Base-by-base conservation (phyloP, 2,888 invertebrate species). In the Tillus elongatus region DNA sequence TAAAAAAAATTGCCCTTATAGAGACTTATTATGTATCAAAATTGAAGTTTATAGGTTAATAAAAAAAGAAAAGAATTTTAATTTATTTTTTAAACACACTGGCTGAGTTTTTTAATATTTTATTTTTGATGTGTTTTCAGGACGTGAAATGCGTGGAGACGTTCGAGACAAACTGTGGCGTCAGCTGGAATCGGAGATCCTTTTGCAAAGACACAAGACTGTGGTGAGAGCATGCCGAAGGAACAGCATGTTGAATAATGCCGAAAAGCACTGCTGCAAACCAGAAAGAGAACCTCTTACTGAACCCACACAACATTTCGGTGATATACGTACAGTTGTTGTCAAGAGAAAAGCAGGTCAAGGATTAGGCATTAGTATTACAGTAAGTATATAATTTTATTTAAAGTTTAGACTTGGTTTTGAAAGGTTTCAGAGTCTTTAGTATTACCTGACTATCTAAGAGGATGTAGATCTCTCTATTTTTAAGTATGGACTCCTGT, bases 101-200 rank as follows among this genome's bases (percentile, higher is more conserved):
- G 24, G 24, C 6, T 19, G 24, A 6, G 6, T 19, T 19, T 19
- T 19, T 19, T 19, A 19, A 19, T 3, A 15, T 32, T 3, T 15
- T 32, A 3, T 32, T 29, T 31, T 38, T 28, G 13, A 36, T 15
- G 19, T 37, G 28, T 26, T 39, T 51, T 28, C 37, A 66, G 66
- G 76, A 8, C 69, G 83, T 40, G 86, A 87, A 57, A 82, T 87
- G 82, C 73, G 82, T 28, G 79, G 83, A 2, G 79, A 82, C 45
- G 74, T 87, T 27, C 73, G 87, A 51, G 85, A 87, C 58, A 81
- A 83, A 31, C 66, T 89, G 3, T 82, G 82, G 82, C 70, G 84
- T 45, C 79, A 88, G 70, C 70, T 89, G 51, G 88, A 89, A 59
- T 83, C 87, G 0, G 88, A 89, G 68, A 89, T 89, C 52, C 74